These are phyloP conservation scores for Sula dactylatra DNA, from an alignment of 2,113 vertebrate species.

Conservation along the genomic window DNA sequence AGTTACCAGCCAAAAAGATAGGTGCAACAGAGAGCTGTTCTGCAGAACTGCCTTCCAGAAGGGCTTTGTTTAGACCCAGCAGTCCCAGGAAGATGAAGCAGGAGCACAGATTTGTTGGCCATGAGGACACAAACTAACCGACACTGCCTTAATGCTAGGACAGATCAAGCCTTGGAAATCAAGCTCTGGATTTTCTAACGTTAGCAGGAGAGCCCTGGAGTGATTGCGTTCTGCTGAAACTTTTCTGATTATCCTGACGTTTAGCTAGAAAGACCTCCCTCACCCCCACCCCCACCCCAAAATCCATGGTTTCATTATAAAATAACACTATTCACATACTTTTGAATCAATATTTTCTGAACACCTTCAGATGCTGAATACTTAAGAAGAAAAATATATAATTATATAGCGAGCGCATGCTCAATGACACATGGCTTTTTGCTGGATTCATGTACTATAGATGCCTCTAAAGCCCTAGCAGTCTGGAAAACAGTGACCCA, in stretches of 20 bases:
- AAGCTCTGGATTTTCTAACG: neutral
- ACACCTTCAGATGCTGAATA: conserved; percentile 73
- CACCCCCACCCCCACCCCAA: neutral
- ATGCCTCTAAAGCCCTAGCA: neutral
- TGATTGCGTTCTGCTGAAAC: conserved; percentile 25
- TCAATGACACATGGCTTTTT: conserved; percentile 56
- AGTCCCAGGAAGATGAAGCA: neutral
- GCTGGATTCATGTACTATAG: conserved; percentile 1
- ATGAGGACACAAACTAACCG: neutral
- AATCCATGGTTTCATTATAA: conserved; percentile 38
- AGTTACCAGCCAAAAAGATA: neutral
- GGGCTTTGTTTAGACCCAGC: neutral
- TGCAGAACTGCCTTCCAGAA: neutral
- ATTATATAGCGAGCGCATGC: neutral
- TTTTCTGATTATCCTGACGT: conserved; percentile 23
- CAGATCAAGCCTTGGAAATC: neutral
- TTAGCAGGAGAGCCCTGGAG: neutral
- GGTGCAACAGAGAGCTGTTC: neutral
- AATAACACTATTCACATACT: conserved; percentile 68
- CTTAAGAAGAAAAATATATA: conserved; percentile 60
- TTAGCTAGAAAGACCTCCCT: neutral
- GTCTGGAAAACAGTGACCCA: neutral
- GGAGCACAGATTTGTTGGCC: neutral
- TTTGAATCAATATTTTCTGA: conserved; percentile 68
- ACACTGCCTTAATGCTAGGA: neutral